Conservation (phyloP, 2,797 vertebrate genomes). For the Pangasius sanitwongsei region DNA sequence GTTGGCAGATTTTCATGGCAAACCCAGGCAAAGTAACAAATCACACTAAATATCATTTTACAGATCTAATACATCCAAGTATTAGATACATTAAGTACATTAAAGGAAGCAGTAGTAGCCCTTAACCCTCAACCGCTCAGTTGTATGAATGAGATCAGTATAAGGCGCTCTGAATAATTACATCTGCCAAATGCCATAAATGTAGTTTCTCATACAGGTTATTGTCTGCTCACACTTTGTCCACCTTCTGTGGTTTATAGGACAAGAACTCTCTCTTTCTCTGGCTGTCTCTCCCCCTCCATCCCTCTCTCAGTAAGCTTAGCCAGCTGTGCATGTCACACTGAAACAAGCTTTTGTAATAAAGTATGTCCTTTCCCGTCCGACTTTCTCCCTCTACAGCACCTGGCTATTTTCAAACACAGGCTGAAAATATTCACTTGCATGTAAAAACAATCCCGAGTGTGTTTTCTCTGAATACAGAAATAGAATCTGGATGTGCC, state of each 20-base stretch:
- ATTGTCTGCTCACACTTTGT: background rate
- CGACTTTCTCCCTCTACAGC: slow-evolving; percentile 12
- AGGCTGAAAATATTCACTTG: slow-evolving; percentile 24
- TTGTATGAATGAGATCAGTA: background rate
- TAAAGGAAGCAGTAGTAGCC: background rate
- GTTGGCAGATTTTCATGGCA: background rate
- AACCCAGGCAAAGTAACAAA: no score
- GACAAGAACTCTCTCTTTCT: background rate
- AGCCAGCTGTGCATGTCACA: slow-evolving; percentile 33
- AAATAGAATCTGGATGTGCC: slow-evolving; percentile 33
- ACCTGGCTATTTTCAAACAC: slow-evolving; percentile 44
- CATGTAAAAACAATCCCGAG: slow-evolving; percentile 40
- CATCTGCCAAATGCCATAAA: background rate
- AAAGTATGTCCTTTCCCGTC: slow-evolving; percentile 9
- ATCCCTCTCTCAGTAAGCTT: background rate
- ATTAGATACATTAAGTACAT: background rate
- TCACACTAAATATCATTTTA: background rate
- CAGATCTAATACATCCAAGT: background rate
- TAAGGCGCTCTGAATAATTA: background rate
- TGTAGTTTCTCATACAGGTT: background rate
- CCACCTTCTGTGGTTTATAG: background rate
- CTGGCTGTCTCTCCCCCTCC: background rate
- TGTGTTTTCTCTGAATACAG: slow-evolving; percentile 22
- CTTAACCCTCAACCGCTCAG: background rate
- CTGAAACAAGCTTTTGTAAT: slow-evolving; percentile 31